Percentiles rank a stretch among this genome's conserved stretches.
Conservation (phyloP, 2,888 invertebrate genomes). For the Lasioglossum villosulum region DNA sequence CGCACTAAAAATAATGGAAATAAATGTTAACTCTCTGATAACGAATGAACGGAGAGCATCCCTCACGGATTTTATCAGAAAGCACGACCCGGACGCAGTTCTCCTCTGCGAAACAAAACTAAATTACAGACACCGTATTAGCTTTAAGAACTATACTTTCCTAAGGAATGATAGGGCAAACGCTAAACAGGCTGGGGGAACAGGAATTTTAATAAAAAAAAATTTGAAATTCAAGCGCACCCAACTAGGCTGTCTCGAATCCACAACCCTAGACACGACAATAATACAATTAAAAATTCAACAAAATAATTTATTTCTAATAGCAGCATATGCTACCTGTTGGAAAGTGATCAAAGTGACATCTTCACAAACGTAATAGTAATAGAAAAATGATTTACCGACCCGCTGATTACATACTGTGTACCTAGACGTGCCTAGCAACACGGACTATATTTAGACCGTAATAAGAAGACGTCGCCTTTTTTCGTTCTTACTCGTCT, state of each 20-base stretch:
- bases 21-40: constrained; percentile 20
- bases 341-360: too few species aligned
- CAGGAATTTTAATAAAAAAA: constrained; percentile 53
- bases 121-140: not conserved
- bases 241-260: not conserved
- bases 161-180: constrained; percentile 34
- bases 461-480: too few species aligned
- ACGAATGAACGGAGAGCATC: too few species aligned
- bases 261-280: too few species aligned
- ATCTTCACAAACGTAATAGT: too few species aligned
- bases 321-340: constrained; percentile 55
- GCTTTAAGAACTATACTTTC: not conserved
- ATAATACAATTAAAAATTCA: too few species aligned
- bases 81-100: not conserved
- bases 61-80: too few species aligned
- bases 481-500: too few species aligned
- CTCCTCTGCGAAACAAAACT: constrained; percentile 24
- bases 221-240: constrained; percentile 19
- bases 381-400: too few species aligned
- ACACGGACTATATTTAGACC: too few species aligned
- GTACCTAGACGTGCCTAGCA: too few species aligned
- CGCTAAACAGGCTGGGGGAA: constrained; percentile 55
- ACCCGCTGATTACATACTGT: too few species aligned
- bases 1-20: constrained; percentile 21
- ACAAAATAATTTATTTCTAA: not conserved